phyloP scores from a whole-genome alignment of 1,140 invertebrate species.

The Polypedilum pembai region DNA sequence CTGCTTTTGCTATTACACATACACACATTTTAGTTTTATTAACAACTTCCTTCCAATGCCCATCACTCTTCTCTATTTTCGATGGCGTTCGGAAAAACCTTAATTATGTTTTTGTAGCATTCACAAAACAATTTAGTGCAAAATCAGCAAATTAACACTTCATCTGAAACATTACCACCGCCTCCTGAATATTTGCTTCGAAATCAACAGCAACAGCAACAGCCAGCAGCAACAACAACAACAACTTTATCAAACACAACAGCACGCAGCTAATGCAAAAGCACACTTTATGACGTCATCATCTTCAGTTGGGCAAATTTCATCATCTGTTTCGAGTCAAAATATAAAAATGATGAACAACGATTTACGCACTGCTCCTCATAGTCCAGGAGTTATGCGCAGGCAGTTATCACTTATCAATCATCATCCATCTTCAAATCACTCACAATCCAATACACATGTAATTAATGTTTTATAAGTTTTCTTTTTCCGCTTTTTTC shows the following conservation, averaged over 20 bases:
- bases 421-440: slow-evolving; percentile 24
- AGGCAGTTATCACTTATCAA: slow-evolving; percentile 40
- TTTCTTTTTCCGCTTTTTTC: slow-evolving; percentile 8
- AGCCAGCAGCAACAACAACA: not conserved
- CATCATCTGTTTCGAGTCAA: not conserved
- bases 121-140: slow-evolving; percentile 31
- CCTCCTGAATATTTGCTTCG: slow-evolving; percentile 73
- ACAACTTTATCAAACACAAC: slow-evolving; percentile 29
- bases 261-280: not conserved
- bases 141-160: slow-evolving; percentile 35
- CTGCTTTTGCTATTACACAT: not conserved
- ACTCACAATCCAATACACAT: slow-evolving; percentile 2
- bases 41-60: not conserved
- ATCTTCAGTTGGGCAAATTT: not conserved
- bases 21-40: not conserved
- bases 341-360: slow-evolving; percentile 70
- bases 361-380: slow-evolving; percentile 75
- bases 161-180: slow-evolving; percentile 65
- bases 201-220: slow-evolving; percentile 36
- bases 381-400: slow-evolving; percentile 69
- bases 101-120: slow-evolving; percentile 20
- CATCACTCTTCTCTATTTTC: not conserved
- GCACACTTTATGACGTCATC: not conserved
- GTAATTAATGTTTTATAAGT: slow-evolving; percentile 24
- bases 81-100: not conserved